A percentile compares a stretch with the other conserved stretches of the same genome.
phyloP scores from a whole-genome alignment of 2,888 invertebrate genomes.

The Rhodophaea formosa region DNA sequence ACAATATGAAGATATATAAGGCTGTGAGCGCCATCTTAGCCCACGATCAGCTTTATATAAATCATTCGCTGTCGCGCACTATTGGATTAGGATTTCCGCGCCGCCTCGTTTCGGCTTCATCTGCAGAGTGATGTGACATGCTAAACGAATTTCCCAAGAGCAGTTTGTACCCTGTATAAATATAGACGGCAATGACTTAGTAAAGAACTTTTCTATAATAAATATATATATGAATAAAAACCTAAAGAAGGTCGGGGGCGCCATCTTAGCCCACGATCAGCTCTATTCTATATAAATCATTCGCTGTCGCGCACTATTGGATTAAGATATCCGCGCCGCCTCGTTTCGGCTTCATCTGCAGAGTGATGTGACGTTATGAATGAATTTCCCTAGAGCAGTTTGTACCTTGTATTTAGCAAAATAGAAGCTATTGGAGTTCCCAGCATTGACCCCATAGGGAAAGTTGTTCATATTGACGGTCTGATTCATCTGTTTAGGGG shows the following conservation, averaged over 20 bases:
- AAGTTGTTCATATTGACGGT: too few species aligned
- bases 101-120: conserved; percentile 44
- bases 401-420: too few species aligned
- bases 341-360: conserved; percentile 45
- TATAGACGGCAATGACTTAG: too few species aligned
- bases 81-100: conserved; percentile 60
- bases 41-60: conserved; percentile 44
- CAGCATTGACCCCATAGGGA: too few species aligned
- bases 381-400: conserved; percentile 40
- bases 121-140: conserved; percentile 43
- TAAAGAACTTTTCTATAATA: too few species aligned
- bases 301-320: conserved; percentile 56
- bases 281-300: conserved; percentile 57
- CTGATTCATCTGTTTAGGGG: too few species aligned
- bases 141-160: conserved; percentile 46
- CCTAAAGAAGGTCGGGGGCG: too few species aligned
- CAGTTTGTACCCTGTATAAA: conserved; percentile 18
- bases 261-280: conserved; percentile 50
- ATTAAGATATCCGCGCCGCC: conserved; percentile 55
- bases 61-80: conserved; percentile 57
- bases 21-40: conserved; percentile 50
- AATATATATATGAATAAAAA: too few species aligned
- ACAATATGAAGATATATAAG: too few species aligned
- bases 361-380: conserved; percentile 41
- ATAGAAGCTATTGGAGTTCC: too few species aligned